phyloP scores from a whole-genome alignment of 2,797 vertebrate genomes.

The Sebastes nivosus region DNA sequence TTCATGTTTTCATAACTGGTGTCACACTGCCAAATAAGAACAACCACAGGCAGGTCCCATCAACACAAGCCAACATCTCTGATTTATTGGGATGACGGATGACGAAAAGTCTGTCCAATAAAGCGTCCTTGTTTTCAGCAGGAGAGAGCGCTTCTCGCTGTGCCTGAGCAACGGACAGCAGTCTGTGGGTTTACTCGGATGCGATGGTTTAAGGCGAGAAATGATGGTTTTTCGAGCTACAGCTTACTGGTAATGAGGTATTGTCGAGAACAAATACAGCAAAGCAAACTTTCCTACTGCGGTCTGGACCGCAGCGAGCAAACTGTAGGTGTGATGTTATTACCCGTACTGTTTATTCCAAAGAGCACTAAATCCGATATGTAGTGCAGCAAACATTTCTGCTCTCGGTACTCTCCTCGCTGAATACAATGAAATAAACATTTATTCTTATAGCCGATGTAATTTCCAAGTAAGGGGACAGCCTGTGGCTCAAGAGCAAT shows the following conservation, averaged over 20 bases:
- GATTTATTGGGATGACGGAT: constrained; percentile 25
- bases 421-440: constrained; percentile 21
- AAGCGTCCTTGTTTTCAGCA: constrained; percentile 10
- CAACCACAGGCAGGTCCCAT: constrained; percentile 19
- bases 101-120: constrained; percentile 10
- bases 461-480: constrained; percentile 36
- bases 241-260: constrained; percentile 31
- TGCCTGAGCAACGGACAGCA: not conserved
- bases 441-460: constrained; percentile 32
- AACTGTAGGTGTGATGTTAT: constrained; percentile 10
- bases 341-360: constrained; percentile 11
- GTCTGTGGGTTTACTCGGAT: constrained; percentile 1
- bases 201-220: not conserved
- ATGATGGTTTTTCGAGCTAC: constrained; percentile 5
- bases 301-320: constrained; percentile 6
- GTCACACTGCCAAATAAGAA: constrained; percentile 10
- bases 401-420: not conserved
- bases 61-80: constrained; percentile 1
- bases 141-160: not conserved
- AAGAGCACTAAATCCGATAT: not conserved
- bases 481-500: constrained; percentile 51
- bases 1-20: not conserved
- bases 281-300: constrained; percentile 15
- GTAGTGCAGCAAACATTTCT: constrained; percentile 1
- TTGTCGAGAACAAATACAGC: constrained; percentile 10